Evolutionary conservation across 1,140 invertebrate genomes (phyloP).

Genomic region (Geopemphigus sp.): DNA sequence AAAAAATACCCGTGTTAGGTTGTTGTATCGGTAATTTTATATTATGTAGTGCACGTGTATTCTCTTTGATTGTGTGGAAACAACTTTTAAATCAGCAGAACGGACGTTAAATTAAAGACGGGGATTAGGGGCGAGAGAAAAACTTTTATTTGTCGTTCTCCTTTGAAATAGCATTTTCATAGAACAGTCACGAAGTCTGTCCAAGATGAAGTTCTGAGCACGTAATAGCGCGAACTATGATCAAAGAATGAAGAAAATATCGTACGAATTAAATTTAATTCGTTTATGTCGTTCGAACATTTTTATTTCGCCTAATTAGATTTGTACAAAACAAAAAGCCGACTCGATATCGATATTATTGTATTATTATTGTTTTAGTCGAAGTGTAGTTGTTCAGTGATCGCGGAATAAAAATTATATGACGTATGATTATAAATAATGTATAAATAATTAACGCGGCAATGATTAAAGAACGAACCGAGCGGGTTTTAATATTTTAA

Average conservation of each 20-base stretch:
- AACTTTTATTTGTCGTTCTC: background rate
- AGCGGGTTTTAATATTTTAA: too few relatives aligned
- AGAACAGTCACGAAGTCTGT: constrained; percentile 25
- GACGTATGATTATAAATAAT: too few relatives aligned
- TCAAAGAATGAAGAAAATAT: background rate
- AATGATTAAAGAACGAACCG: too few relatives aligned
- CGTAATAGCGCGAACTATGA: background rate
- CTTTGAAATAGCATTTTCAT: constrained; percentile 16
- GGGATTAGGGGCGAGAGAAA: background rate
- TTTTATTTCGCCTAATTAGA: background rate
- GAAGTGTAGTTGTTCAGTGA: too few relatives aligned
- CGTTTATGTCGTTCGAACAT: background rate
- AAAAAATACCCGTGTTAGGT: background rate
- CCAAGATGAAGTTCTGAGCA: background rate
- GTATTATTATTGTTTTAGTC: too few relatives aligned
- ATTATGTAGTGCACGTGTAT: background rate
- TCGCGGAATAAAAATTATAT: too few relatives aligned
- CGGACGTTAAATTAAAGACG: constrained; percentile 20
- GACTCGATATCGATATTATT: too few relatives aligned
- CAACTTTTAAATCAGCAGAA: constrained; percentile 27
- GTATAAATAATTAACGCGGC: too few relatives aligned
- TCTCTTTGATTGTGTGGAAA: constrained; percentile 10
- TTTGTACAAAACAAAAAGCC: background rate
- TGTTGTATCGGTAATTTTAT: background rate
- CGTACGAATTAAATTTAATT: background rate